Percentiles rank a stretch among this genome's conserved stretches.
Evolutionary conservation across 2,113 vertebrate genomes (phyloP).

Genomic region (Brevimyrus niger): DNA sequence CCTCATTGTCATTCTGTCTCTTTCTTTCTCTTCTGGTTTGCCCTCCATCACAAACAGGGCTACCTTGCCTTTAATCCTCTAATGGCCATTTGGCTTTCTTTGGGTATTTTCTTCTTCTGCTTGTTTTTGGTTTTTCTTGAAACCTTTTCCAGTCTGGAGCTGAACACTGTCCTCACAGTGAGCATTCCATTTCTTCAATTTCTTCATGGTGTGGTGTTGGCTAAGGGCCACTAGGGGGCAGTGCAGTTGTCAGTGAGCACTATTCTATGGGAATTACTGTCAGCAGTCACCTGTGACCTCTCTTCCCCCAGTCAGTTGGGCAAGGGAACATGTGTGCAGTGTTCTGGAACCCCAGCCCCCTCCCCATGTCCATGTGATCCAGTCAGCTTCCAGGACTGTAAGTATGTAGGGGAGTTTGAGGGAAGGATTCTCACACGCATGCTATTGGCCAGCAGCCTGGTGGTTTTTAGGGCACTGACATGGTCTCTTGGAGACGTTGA

Average conservation of each 20-base stretch:
- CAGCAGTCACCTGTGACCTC: conserved; percentile 2
- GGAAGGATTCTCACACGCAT: neutral
- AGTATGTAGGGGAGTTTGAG: conserved; percentile 8
- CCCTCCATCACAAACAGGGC: neutral
- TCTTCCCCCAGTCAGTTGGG: conserved; percentile 15
- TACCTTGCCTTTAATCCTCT: neutral
- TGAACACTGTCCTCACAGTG: conserved; percentile 65
- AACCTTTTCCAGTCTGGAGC: conserved; percentile 52
- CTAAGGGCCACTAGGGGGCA: neutral
- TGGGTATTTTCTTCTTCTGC: neutral
- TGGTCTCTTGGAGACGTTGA: neutral
- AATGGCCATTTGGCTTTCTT: neutral
- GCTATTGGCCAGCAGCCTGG: neutral
- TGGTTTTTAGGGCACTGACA: neutral
- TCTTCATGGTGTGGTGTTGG: neutral
- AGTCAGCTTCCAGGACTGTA: conserved; percentile 13
- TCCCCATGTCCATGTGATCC: neutral
- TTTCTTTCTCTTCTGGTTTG: neutral
- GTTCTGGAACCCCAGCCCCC: neutral
- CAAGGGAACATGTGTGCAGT: neutral
- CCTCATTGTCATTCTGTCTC: neutral
- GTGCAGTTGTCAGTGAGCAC: neutral
- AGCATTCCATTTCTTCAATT: conserved; percentile 64
- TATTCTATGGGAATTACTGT: neutral
- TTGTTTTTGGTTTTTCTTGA: neutral